Conservation (phyloP, 2,113 vertebrate species). For the Psilopsiagon aymara region DNA sequence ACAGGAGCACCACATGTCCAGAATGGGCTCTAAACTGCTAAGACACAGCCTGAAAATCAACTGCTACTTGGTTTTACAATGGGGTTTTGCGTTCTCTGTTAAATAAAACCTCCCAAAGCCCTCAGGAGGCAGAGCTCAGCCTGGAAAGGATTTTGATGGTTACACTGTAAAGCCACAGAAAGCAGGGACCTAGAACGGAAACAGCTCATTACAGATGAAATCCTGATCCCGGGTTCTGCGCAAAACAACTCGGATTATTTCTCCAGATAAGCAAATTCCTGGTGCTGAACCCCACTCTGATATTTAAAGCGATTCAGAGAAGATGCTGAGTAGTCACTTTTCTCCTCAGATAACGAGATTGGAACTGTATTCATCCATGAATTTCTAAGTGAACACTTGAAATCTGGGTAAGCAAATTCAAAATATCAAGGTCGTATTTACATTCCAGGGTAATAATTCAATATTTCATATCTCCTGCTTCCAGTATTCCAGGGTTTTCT, state of each 20-base stretch:
- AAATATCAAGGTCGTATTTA: conserved; percentile 18
- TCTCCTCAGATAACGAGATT: background rate
- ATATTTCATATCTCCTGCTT: background rate
- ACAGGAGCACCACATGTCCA: background rate
- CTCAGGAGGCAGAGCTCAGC: conserved; percentile 7
- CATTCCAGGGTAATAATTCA: conserved; percentile 22
- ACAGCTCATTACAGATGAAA: background rate
- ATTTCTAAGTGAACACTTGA: background rate
- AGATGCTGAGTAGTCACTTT: background rate
- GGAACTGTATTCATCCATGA: background rate
- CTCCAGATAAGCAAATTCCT: conserved; percentile 1
- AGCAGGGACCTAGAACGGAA: background rate
- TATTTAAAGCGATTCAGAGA: background rate
- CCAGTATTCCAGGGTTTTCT: conserved; percentile 14
- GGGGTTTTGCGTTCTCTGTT: background rate
- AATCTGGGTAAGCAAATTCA: background rate
- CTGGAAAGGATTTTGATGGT: conserved; percentile 21
- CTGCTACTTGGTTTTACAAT: background rate
- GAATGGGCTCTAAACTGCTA: background rate
- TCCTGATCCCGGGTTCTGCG: background rate
- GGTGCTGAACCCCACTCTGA: background rate
- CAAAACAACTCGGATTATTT: background rate
- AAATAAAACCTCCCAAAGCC: background rate
- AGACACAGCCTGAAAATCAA: background rate
- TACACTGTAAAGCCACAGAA: background rate